Evolutionary conservation across 2,888 invertebrate species (phyloP), one percentile per base, ranked within the genome.

Genomic region (Aproaerema taeniolella): DNA sequence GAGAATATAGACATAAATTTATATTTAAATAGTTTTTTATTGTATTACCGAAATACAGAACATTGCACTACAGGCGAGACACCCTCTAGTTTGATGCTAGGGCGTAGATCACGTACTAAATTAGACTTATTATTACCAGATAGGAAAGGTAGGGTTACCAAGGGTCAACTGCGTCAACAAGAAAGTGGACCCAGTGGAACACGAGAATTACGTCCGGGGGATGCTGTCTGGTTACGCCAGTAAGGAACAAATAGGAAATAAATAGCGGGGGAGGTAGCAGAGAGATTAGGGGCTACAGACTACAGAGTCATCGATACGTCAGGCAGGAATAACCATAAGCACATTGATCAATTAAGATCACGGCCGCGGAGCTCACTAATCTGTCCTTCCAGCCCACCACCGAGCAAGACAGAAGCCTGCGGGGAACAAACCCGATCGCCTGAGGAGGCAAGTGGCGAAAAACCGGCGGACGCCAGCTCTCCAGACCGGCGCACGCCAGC

Each of bases 31-130:
- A 15, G n/a, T 12, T 35, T 14, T 15, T 34, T 34, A n/a, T 13
- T 34, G 8, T 14, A 34, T 10, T 34, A 34, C 12, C 7, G 34
- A 13, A 20, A 34, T 9, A 24, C 24, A 13, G 34, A 34, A 24
- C 34, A 34, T 13, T 24, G 12, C 1, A 13, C 34, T 9, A 34
- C 34, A 9, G 25, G 25, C 2, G 34, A 34, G 13, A 34, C 13
- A 5, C 34, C 25, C 2, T 9, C 34, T 13, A 24, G 20, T 20
- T 25, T 34, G 12, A 1, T 34, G n/a, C 5, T 34, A n/a, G 13
- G 13, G 1, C 2, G 34, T 1, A 4, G 24, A 12, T 6, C 24
- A 2, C 20, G 34, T 24, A 34, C 34, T 3, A 2, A 11, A n/a
- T 13, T 34, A 12, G 34, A 34, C 14, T 2, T 9, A 2, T 8